These are phyloP conservation scores for Astropecten irregularis DNA, from an alignment of 53 echinoderm and acorn worm genomes.

Conservation along the genomic window DNA sequence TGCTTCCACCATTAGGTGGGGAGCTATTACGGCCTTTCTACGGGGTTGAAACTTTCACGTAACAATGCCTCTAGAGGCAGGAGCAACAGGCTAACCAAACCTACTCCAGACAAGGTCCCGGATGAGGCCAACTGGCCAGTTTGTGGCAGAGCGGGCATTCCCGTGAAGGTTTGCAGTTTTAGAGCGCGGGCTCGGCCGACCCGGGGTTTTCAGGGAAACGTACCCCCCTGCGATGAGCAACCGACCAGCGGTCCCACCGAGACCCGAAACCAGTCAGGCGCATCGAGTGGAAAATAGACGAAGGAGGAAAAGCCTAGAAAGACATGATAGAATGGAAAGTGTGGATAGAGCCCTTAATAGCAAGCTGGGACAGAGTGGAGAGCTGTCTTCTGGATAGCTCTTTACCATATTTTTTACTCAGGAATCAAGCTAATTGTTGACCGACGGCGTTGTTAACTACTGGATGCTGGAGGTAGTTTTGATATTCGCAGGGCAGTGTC, in stretches of 20 bases:
- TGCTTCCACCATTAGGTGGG: too few relatives aligned
- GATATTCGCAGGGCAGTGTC: background rate
- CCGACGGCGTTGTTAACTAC: too few relatives aligned
- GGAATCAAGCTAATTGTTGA: background rate
- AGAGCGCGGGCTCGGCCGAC: background rate
- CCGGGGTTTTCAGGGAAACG: too few relatives aligned
- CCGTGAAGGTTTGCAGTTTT: background rate
- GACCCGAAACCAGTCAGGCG: background rate
- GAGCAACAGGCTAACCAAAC: background rate
- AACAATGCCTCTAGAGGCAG: background rate
- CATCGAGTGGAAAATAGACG: background rate
- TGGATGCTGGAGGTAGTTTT: conserved; percentile 24
- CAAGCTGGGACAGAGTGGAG: background rate
- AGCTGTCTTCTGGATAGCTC: background rate
- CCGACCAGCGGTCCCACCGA: background rate
- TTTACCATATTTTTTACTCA: too few relatives aligned
- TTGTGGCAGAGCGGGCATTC: background rate
- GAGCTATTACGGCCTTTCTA: background rate
- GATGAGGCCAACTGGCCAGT: background rate
- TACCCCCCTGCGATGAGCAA: too few relatives aligned
- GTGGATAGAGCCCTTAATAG: conserved; percentile 32
- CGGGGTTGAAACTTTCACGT: background rate
- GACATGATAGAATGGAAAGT: too few relatives aligned
- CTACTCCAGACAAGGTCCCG: background rate
- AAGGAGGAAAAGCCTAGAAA: too few relatives aligned